These are phyloP conservation scores for Linepithema humile DNA, from an alignment of 1,140 invertebrate genomes.

Conservation along the genomic window DNA sequence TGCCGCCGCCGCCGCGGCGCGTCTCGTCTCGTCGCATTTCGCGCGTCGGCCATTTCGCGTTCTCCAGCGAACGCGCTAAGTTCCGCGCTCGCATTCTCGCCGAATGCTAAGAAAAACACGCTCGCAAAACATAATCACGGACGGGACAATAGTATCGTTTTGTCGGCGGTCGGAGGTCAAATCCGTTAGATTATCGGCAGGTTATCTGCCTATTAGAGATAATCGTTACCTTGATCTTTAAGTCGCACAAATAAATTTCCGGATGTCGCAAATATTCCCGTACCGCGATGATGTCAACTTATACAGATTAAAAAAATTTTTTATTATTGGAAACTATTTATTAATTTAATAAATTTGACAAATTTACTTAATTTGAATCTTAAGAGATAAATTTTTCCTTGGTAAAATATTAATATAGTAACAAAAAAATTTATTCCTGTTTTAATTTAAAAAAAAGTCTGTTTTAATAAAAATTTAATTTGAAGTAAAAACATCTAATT, in stretches of 20 bases:
- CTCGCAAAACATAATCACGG: neutral
- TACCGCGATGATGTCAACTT: too few species aligned
- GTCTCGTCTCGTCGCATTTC: constrained; percentile 9
- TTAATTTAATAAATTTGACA: too few species aligned
- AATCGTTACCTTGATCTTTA: constrained; percentile 2
- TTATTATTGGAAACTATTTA: too few species aligned
- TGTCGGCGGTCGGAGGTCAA: constrained; percentile 18
- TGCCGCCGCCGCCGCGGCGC: neutral
- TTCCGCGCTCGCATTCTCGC: constrained; percentile 37
- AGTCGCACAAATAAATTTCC: neutral
- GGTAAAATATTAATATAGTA: too few species aligned
- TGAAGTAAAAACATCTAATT: too few species aligned
- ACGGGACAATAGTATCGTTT: constrained; percentile 20
- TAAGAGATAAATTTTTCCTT: too few species aligned
- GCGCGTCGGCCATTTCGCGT: constrained; percentile 39
- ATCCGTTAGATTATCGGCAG: constrained; percentile 16
- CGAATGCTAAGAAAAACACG: constrained; percentile 2
- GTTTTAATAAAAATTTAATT: too few species aligned
- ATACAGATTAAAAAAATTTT: too few species aligned
- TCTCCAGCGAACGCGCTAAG: constrained; percentile 37
- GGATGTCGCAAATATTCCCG: neutral
- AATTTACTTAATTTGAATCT: too few species aligned
- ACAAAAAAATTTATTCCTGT: too few species aligned
- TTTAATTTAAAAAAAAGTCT: too few species aligned
- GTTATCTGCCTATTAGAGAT: neutral